phyloP scores from a whole-genome alignment of 2,113 vertebrate genomes.

The Pituophis catenifer region DNA sequence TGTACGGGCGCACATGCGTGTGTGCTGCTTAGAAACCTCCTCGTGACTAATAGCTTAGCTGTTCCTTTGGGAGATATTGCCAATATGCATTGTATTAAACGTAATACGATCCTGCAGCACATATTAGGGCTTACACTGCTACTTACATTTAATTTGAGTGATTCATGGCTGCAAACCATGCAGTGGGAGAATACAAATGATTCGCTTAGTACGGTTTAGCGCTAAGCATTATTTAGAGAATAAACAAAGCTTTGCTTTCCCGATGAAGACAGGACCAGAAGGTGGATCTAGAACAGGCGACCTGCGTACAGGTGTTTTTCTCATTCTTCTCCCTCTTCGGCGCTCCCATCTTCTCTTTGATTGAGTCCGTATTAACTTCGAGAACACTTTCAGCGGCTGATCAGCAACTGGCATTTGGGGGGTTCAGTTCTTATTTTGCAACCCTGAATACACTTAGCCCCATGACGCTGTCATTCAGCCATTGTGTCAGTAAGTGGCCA shows the following conservation, averaged over 20 bases:
- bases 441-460: constrained; percentile 68
- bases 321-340: constrained; percentile 34
- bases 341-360: constrained; percentile 21
- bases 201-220: not conserved
- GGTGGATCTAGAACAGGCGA: constrained; percentile 12
- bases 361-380: constrained; percentile 54
- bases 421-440: constrained; percentile 66
- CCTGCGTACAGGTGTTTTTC: constrained; percentile 18
- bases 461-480: constrained; percentile 72
- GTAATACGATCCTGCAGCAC: constrained; percentile 22
- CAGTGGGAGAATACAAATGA: constrained; percentile 5
- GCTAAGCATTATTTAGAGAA: not conserved
- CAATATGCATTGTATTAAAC: constrained; percentile 4
- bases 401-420: constrained; percentile 64
- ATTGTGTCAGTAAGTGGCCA: constrained; percentile 78
- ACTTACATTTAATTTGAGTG: constrained; percentile 31
- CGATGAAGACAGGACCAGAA: constrained; percentile 12
- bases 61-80: constrained; percentile 26
- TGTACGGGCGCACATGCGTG: not conserved
- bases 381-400: constrained; percentile 58
- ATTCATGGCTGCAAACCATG: constrained; percentile 23
- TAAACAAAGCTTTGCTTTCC: constrained; percentile 29
- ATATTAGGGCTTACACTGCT: not conserved
- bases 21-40: not conserved
- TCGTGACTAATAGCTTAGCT: constrained; percentile 28